These are phyloP conservation scores for Meloidogyne hapla DNA, from an alignment of 1,140 invertebrate genomes.

Conservation along the genomic window DNA sequence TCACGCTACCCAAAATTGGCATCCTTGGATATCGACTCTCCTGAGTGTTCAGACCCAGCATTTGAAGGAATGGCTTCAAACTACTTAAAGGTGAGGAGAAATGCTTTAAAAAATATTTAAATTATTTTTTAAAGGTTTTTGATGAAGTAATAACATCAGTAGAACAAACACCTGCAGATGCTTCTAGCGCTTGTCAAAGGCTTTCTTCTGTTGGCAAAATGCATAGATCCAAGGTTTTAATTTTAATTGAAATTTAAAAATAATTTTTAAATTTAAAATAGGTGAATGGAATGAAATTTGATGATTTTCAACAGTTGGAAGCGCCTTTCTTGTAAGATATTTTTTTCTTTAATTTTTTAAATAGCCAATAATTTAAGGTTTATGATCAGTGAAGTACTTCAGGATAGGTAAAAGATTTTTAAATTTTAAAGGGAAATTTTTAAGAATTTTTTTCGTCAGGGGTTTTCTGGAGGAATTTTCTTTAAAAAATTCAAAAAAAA, in stretches of 20 bases:
- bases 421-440: too few relatives aligned
- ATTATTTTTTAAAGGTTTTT: conserved; percentile 41
- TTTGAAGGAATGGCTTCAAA: conserved; percentile 45
- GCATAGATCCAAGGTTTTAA: conserved; percentile 45
- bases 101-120: not conserved
- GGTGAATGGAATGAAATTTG: conserved; percentile 44
- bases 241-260: not conserved
- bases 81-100: conserved; percentile 43
- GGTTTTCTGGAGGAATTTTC: too few relatives aligned
- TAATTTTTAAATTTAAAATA: conserved; percentile 20
- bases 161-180: conserved; percentile 48
- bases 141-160: conserved; percentile 51
- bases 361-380: not conserved
- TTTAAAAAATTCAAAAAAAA: too few relatives aligned
- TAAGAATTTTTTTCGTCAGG: too few relatives aligned
- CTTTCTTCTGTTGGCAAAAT: conserved; percentile 47
- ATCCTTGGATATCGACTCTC: conserved; percentile 30
- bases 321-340: conserved; percentile 30
- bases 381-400: conserved; percentile 53
- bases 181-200: conserved; percentile 40
- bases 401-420: conserved; percentile 29
- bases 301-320: conserved; percentile 49
- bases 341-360: not conserved
- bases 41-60: conserved; percentile 47
- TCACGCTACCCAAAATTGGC: conserved; percentile 40